Percentiles rank a stretch among this genome's conserved stretches.
Conservation (phyloP, 30 jellyfish, hydroid and myxozoan species). For the Morbakka virulenta region DNA sequence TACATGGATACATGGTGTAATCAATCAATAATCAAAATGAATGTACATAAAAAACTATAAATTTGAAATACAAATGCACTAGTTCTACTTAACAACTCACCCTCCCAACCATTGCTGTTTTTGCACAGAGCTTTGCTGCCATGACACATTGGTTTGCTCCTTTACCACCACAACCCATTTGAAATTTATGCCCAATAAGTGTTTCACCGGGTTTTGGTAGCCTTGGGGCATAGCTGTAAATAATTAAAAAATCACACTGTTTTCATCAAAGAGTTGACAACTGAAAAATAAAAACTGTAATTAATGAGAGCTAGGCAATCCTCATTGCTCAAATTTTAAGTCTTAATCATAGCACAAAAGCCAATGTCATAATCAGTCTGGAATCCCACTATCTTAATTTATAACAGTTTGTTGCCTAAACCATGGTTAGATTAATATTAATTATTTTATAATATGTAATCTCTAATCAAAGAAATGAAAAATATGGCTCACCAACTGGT, state of each 20-base stretch:
- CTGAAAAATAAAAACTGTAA: not conserved
- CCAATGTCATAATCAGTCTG: too few species aligned
- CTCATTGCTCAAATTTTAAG: too few species aligned
- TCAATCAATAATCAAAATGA: too few species aligned
- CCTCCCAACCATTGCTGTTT: constrained; percentile 84
- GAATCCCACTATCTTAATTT: too few species aligned
- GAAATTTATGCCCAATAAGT: constrained; percentile 68
- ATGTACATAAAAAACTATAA: not conserved
- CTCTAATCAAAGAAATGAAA: too few species aligned
- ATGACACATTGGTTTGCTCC: constrained; percentile 98
- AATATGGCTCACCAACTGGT: too few species aligned
- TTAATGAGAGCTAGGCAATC: not conserved
- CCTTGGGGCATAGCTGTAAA: constrained; percentile 79
- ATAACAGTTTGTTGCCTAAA: too few species aligned
- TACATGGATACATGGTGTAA: too few species aligned
- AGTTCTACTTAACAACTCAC: constrained; percentile 64
- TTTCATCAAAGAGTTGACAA: not conserved
- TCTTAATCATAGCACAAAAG: too few species aligned
- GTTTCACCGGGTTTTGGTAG: constrained; percentile 99
- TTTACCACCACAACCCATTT: constrained; percentile 97
- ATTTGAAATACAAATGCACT: not conserved
- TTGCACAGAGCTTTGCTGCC: constrained; percentile 97
- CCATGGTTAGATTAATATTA: too few species aligned
- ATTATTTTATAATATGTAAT: too few species aligned
- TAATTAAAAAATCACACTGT: not conserved